These are phyloP conservation scores for Drosophila basisetae DNA, from an alignment of 2,888 invertebrate species.

Conservation along the genomic window DNA sequence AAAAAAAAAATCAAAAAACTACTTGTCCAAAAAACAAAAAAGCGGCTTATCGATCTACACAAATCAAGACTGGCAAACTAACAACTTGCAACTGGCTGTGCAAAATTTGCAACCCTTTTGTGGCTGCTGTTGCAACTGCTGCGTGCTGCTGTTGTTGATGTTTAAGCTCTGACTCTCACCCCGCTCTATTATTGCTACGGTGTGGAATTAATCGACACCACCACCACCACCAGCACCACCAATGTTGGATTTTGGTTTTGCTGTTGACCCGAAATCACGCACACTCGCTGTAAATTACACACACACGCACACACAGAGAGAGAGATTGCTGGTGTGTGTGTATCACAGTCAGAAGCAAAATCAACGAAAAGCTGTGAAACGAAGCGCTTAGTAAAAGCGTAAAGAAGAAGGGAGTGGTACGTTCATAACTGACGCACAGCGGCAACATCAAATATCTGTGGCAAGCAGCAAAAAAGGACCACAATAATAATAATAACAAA, in stretches of 20 bases:
- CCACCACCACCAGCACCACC: slow-evolving; percentile 29
- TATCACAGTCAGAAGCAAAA: slow-evolving; percentile 47
- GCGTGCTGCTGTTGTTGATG: not conserved
- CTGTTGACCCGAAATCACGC: slow-evolving; percentile 77
- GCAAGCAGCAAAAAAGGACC: slow-evolving; percentile 27
- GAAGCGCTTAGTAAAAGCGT: slow-evolving; percentile 66
- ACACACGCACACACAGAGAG: not conserved
- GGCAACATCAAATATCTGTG: slow-evolving; percentile 76
- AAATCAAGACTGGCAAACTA: slow-evolving; percentile 30
- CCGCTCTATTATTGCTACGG: slow-evolving; percentile 20
- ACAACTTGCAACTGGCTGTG: slow-evolving; percentile 3
- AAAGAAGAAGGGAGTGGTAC: slow-evolving; percentile 86
- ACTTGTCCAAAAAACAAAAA: slow-evolving; percentile 12
- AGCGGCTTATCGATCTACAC: slow-evolving; percentile 56
- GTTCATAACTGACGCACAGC: slow-evolving; percentile 86
- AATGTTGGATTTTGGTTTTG: slow-evolving; percentile 43
- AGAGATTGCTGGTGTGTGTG: slow-evolving; percentile 27
- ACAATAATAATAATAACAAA: slow-evolving; percentile 37
- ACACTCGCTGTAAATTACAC: slow-evolving; percentile 79
- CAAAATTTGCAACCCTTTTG: slow-evolving; percentile 27
- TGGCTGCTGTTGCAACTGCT: not conserved
- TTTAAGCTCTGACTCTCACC: slow-evolving; percentile 18
- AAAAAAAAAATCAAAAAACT: not conserved
- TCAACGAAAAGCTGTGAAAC: slow-evolving; percentile 65
- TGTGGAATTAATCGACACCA: slow-evolving; percentile 49